A percentile compares a stretch with the other conserved stretches of the same genome.
These are phyloP conservation scores for Odontothrips loti DNA, from an alignment of 2,888 invertebrate genomes.

Conservation along the genomic window DNA sequence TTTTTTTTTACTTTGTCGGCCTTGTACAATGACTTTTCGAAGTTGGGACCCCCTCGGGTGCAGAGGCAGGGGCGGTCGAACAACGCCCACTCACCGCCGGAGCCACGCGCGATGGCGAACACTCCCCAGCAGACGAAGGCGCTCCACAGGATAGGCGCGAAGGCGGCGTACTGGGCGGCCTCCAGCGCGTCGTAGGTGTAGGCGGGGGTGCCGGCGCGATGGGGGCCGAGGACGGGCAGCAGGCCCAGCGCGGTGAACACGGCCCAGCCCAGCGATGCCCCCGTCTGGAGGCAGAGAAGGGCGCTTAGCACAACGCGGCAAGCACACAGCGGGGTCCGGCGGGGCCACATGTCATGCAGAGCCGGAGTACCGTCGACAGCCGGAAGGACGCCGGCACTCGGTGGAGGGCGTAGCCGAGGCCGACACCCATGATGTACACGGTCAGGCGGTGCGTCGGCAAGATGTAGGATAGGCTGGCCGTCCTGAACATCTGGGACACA, in stretches of 20 bases:
- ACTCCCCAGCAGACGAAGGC: constrained; percentile 52
- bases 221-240: constrained; percentile 52
- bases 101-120: constrained; percentile 53
- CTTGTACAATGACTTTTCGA: too few species aligned
- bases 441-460: constrained; percentile 55
- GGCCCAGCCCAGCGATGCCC: constrained; percentile 49
- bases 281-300: constrained; percentile 45
- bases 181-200: constrained; percentile 52
- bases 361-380: constrained; percentile 46
- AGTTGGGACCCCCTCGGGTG: too few species aligned
- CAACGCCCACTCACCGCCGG: constrained; percentile 50
- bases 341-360: not conserved
- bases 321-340: not conserved
- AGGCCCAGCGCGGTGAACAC: constrained; percentile 46
- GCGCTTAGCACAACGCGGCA: not conserved
- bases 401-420: constrained; percentile 51
- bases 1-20: too few species aligned
- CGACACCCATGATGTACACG: constrained; percentile 55
- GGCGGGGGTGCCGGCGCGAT: constrained; percentile 52
- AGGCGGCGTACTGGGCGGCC: constrained; percentile 54
- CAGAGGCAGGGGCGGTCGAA: too few species aligned
- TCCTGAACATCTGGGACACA: constrained; percentile 37
- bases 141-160: constrained; percentile 58
- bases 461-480: constrained; percentile 47
- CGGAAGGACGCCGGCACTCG: constrained; percentile 47